phyloP scores from a whole-genome alignment of 2,888 invertebrate species.

The Anoncus sp. region DNA sequence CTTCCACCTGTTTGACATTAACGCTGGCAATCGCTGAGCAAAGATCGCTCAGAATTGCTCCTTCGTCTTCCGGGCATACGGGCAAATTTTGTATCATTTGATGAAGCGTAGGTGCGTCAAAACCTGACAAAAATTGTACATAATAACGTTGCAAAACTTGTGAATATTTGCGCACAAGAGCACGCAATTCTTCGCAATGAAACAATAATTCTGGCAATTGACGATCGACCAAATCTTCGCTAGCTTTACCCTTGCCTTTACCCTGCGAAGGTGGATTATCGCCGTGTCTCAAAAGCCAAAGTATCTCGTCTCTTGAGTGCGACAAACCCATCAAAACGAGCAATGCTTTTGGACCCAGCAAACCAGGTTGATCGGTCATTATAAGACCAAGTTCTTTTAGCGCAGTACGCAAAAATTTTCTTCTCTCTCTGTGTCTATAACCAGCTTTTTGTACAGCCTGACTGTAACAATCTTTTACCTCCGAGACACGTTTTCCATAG shows the following conservation, averaged over 20 bases:
- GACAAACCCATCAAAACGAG: conserved; percentile 98
- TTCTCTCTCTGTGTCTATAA: conserved; percentile 95
- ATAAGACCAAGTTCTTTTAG: conserved; percentile 97
- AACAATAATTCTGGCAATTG: conserved; percentile 98
- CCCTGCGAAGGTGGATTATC: conserved; percentile 95
- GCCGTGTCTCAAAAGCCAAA: conserved; percentile 98
- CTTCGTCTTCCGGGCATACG: conserved; percentile 97
- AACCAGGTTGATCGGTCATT: conserved; percentile 98
- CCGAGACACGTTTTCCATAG: conserved; percentile 95
- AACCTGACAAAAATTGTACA: conserved; percentile 98
- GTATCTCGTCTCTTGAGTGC: conserved; percentile 98
- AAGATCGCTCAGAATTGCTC: conserved; percentile 95
- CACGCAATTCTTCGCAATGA: conserved; percentile 98
- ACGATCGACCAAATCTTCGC: conserved; percentile 97
- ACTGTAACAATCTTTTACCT: conserved; percentile 97
- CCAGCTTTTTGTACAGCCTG: conserved; percentile 96
- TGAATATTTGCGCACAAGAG: conserved; percentile 97
- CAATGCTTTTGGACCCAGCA: conserved; percentile 98
- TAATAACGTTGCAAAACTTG: conserved; percentile 99
- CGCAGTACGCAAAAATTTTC: conserved; percentile 98
- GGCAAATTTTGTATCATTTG: conserved; percentile 92
- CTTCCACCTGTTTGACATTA: conserved; percentile 97
- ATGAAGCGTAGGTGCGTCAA: conserved; percentile 96
- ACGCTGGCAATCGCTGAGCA: conserved; percentile 94
- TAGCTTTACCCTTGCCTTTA: conserved; percentile 93